Base-by-base conservation (phyloP, 2,888 invertebrate species). In the Erannis defoliaria region DNA sequence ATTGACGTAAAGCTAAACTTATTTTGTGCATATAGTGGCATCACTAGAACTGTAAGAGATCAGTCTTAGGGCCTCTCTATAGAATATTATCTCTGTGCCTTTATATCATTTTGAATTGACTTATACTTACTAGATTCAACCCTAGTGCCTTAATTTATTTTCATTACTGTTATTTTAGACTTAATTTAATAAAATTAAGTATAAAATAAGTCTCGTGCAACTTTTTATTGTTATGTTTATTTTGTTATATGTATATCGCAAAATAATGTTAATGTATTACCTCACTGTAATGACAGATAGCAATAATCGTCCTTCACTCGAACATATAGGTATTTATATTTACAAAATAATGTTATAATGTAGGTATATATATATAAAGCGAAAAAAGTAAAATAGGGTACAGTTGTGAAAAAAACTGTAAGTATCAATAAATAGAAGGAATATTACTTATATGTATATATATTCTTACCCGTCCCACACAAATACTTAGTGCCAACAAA, bases 401-500 rank as follows among this genome's bases (percentile, higher is more conserved):
- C 26, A 45, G 43, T 45, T 21, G 42, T 23, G 14, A 6, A 19
- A 49, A 14, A 21, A 23, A 49, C 35, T 51, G 50, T 51, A n/a
- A n/a, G n/a, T n/a, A 26, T 38, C 50, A 23, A 21, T 35, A 35
- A 19, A 19, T n/a, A 10, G 8, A 45, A 14, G 14, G 14, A 35
- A 33, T 33, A 33, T 16, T 31, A 31, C 31, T 46, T 45, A 45
- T 23, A 55, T 35, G 35, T 55, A 42, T 35, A 45, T 55, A 42
- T 35, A 45, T 55, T 55, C 35, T 35, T 55, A 43, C 51, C 45
- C 75, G 73, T 75, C 75, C 73, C 70, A 67, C 54, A 50, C 70
- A 60, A 38, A 40, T 62, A 59, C 61, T 67, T 70, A 71, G 74
- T 74, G 74, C 74, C 74, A 74, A 74, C 62, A 53, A 62, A 35